Conservation (phyloP, 2,797 vertebrate genomes). For the Florisuga fusca region DNA sequence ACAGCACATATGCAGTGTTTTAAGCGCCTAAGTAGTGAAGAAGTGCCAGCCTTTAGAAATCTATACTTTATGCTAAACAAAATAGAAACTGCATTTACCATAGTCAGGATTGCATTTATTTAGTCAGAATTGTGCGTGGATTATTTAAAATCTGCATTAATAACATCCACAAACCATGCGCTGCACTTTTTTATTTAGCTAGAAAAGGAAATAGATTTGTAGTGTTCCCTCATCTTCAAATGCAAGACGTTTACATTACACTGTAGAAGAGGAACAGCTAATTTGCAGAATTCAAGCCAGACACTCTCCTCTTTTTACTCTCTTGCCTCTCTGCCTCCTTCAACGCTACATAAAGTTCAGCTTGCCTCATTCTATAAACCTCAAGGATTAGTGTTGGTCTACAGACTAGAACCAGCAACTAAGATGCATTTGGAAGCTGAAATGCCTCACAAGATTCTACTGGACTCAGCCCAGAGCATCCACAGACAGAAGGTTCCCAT, state of each 20-base stretch:
- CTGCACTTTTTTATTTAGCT: background rate
- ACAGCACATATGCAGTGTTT: background rate
- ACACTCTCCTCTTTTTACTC: background rate
- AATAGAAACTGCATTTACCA: background rate
- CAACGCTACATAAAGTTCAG: background rate
- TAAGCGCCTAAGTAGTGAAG: rapidly evolving
- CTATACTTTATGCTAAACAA: background rate
- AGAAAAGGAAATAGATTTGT: background rate
- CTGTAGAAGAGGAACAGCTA: background rate
- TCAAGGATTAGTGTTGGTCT: background rate
- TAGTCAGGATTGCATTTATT: background rate
- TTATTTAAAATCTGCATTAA: background rate
- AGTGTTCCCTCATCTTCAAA: background rate
- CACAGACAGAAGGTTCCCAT: background rate
- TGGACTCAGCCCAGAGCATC: background rate
- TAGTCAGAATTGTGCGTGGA: background rate
- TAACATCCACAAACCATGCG: background rate
- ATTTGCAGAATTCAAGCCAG: background rate
- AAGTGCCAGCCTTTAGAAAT: background rate
- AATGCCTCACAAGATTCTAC: background rate
- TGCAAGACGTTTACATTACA: background rate
- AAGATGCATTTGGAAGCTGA: background rate
- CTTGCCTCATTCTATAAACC: background rate
- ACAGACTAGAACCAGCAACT: background rate
- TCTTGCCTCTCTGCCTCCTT: background rate